Base-by-base conservation (phyloP, 2,113 vertebrate species). In the Tursiops truncatus region DNA sequence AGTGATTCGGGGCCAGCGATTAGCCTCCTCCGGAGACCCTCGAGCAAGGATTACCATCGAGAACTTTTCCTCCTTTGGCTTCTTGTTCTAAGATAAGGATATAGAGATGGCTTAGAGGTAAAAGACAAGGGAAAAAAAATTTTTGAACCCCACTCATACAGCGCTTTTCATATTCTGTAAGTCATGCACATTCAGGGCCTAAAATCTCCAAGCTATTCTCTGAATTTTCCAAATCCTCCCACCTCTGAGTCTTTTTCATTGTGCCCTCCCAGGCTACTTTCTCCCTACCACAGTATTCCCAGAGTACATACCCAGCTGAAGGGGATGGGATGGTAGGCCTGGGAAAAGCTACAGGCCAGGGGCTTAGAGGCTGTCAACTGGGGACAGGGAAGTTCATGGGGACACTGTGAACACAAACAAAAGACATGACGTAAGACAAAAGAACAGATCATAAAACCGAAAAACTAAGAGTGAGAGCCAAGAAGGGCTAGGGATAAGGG, bases 321-420 rank as follows among this genome's bases (percentile, higher is more conserved):
- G 77, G 98, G 98, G 84, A 99, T 98, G 28, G 99, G 98, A 6
- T 98, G 90, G 96, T 99, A 99, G 12, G 83, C 68, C 97, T 99
- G 99, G 60, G 98, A 95, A 98, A 99, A 99, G 98, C 99, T 99
- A 96, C 99, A 99, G 53, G 99, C 99, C 36, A 98, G 31, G 28
- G 95, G 15, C 20, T 67, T 91, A 28, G 96, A 67, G 13, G 36
- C 74, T 44, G 97, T 74, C 91, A 99, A 83, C 97, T 99, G 99
- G n/a, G 99, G 99, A 98, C 99, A 99, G 7, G 93, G 91, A 97
- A 98, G 97, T 74, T 99, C 97, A 97, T 99, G 99, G 5, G 99
- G 98, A 97, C 99, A 99, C 98, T 98, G 95, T 25, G 44, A 94
- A 56, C 23, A 96, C 36, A 96, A 36, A 96, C 31, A 93, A 62